Base-by-base conservation (phyloP, 2,888 invertebrate species). In the Mimachlamys varia region DNA sequence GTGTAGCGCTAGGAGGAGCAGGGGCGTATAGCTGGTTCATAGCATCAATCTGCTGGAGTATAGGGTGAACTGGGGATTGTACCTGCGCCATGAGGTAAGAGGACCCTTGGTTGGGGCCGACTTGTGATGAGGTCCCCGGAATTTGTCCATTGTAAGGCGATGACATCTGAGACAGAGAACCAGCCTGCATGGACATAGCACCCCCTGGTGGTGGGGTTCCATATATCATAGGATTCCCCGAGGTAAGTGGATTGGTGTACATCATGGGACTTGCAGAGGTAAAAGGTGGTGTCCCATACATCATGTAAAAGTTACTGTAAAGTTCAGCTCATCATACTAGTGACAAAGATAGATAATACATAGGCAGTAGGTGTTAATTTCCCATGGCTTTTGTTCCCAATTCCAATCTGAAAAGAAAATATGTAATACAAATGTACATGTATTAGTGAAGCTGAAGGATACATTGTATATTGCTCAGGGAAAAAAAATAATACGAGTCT, bases 1-100 rank as follows among this genome's bases (percentile, higher is more conserved):
- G 91, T 90, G 19, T 88, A 88, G n/a, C 55, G 87, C 27, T 44
- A 62, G 50, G 27, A 17, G 89, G 76, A 38, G 58, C 62, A 12
- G 58, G 27, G 19, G 91, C 91, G 91, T 93, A 94, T 53, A 92
- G 53, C 19, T 92, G 90, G 17, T 92, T 92, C 44, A 94, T 89
- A 50, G 90, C 89, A 27, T 94, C 92, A 88, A 95, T 92, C 89
- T 95, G 94, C 89, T 94, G 94, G 38, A 95, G 90, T 5, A 95
- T 89, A 5, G 95, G 95, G 90, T 95, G 94, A 13, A 92, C 27
- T 13, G 92, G 76, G 5, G 91, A 87, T 88, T 93, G 94, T 27
- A 76, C 7, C 33, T 76, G 76, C 33, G 10, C 27, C 76, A 38
- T 49, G 50, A 50, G 88, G 50, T 50, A 88, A 15, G 88, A 88